Percentiles rank a stretch among this genome's conserved stretches.
phyloP scores from a whole-genome alignment of 2,797 vertebrate species.

The Parauchenoglanis ngamensis region DNA sequence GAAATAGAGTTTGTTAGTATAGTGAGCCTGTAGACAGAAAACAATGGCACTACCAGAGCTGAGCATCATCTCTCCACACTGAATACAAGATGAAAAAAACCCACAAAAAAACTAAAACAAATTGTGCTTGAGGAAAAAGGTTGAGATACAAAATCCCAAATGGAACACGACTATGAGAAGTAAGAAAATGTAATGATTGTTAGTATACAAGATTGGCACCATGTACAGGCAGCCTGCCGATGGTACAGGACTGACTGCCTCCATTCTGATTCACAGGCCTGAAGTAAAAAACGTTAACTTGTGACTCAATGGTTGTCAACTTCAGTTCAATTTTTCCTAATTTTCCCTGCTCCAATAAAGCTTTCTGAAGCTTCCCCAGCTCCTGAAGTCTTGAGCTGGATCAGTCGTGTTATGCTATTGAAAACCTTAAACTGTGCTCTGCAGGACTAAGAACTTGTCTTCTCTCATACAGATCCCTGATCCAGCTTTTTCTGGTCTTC shows the following conservation, averaged over 20 bases:
- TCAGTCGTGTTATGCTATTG: neutral
- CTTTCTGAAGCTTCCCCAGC: neutral
- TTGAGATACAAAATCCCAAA: neutral
- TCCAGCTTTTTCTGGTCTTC: neutral
- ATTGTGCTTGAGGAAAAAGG: neutral
- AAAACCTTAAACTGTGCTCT: neutral
- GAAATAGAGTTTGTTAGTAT: neutral
- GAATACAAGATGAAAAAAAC: neutral
- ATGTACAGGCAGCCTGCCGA: neutral
- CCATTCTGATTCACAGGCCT: conserved; percentile 20
- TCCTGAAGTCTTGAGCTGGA: neutral
- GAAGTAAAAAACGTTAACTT: neutral
- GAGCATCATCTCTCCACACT: conserved; percentile 7
- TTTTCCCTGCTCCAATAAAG: neutral
- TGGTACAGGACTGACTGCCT: conserved; percentile 12
- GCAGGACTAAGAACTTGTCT: neutral
- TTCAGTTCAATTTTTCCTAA: neutral
- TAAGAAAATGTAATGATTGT: conserved; percentile 6
- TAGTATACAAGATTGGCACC: conserved; percentile 21
- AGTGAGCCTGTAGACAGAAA: conserved; percentile 10
- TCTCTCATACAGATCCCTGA: neutral
- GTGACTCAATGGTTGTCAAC: too few relatives aligned
- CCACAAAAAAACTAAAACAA: neutral
- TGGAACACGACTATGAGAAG: neutral
- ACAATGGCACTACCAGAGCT: neutral